Conservation (phyloP, 1,140 invertebrate species). For the Camponotus pennsylvanicus region DNA sequence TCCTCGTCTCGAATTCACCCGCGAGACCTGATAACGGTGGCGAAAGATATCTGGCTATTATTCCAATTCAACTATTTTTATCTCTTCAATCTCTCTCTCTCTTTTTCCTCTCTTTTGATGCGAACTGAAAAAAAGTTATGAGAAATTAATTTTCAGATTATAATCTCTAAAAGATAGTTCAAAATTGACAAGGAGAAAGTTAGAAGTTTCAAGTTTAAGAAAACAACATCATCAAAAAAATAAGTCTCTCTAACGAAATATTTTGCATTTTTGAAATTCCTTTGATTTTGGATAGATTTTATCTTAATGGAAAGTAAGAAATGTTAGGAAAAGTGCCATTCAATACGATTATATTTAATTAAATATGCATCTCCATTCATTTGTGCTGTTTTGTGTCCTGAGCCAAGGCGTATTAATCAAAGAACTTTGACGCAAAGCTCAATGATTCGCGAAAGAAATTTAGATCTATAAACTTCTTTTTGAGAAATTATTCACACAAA, state of each 20-base stretch:
- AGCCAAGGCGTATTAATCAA: neutral
- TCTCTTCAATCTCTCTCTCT: neutral
- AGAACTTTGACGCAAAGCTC: neutral
- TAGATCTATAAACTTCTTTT: no score
- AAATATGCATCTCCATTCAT: neutral
- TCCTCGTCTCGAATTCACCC: conserved; percentile 34
- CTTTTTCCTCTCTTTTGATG: no score
- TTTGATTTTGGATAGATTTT: neutral
- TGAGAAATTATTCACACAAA: no score
- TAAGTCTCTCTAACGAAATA: no score
- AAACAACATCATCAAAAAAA: no score
- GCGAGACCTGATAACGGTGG: conserved; percentile 29
- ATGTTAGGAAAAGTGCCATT: neutral
- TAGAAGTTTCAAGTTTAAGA: neutral
- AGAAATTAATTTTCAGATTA: neutral
- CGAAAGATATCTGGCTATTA: neutral
- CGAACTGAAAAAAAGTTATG: neutral
- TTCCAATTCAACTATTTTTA: conserved; percentile 17
- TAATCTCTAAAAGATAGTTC: neutral
- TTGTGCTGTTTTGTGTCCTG: neutral
- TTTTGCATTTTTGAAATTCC: neutral
- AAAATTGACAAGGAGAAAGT: neutral
- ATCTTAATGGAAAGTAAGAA: no score
- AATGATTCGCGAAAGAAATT: neutral
- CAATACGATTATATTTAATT: neutral